Conservation (phyloP, 1,140 invertebrate genomes). For the Acromyrmex heyeri region DNA sequence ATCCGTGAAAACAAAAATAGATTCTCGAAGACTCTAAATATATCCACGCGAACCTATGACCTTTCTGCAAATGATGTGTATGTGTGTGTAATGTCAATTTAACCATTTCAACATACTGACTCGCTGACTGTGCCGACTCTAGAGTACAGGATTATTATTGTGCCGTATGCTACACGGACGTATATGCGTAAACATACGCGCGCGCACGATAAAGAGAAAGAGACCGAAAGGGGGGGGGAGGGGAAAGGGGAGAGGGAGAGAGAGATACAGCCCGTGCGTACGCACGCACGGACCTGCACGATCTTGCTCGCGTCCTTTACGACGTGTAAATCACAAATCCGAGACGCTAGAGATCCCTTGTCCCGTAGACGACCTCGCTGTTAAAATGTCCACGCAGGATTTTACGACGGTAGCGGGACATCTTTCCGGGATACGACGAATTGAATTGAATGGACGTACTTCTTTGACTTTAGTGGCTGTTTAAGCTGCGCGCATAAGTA, state of each 20-base stretch:
- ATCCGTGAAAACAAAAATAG: too few species aligned
- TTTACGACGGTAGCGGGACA: conserved; percentile 60
- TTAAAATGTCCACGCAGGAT: conserved; percentile 69
- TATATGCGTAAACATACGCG: background rate
- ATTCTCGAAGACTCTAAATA: too few species aligned
- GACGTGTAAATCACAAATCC: conserved; percentile 79
- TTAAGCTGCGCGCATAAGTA: background rate
- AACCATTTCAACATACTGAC: background rate
- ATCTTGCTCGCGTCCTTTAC: conserved; percentile 71
- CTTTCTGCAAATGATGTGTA: background rate
- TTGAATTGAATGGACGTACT: conserved; percentile 35
- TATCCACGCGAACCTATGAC: background rate
- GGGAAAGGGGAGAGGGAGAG: conserved; percentile 9
- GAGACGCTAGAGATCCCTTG: conserved; percentile 63
- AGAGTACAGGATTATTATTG: conserved; percentile 5
- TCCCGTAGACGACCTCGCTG: conserved; percentile 47
- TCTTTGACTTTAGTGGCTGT: conserved; percentile 22
- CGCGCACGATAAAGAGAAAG: conserved; percentile 21
- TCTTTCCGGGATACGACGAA: conserved; percentile 50
- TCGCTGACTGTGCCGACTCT: conserved; percentile 16
- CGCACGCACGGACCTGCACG: conserved; percentile 6
- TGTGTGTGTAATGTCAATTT: background rate
- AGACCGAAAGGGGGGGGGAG: conserved; percentile 9
- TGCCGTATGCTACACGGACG: background rate
- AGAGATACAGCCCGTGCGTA: background rate